Conservation (phyloP, 1,140 invertebrate genomes). For the Drosophila mauritiana region DNA sequence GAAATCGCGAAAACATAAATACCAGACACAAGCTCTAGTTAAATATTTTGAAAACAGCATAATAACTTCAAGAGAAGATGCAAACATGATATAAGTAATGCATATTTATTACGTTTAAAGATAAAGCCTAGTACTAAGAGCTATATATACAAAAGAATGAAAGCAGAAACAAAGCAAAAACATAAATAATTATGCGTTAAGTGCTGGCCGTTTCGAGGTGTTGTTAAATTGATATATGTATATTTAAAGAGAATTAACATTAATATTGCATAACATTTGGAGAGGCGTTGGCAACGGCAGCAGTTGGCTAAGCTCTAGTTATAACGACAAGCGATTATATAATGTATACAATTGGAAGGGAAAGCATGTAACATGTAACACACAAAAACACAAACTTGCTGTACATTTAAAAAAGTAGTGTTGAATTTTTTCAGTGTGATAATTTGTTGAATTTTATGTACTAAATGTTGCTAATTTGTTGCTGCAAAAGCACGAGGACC, state of each 20-base stretch:
- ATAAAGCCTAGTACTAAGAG: slow-evolving; percentile 56
- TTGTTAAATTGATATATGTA: slow-evolving; percentile 70
- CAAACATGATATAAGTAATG: slow-evolving; percentile 41
- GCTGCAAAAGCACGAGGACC: slow-evolving; percentile 37
- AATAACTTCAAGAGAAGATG: slow-evolving; percentile 38
- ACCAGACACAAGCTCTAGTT: slow-evolving; percentile 71
- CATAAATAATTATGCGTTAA: slow-evolving; percentile 41
- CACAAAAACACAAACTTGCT: slow-evolving; percentile 32
- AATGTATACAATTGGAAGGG: slow-evolving; percentile 71
- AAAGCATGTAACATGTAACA: slow-evolving; percentile 44
- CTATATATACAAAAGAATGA: slow-evolving; percentile 44
- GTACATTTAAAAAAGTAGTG: slow-evolving; percentile 75
- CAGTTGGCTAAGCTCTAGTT: slow-evolving; percentile 69
- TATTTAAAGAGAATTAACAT: slow-evolving; percentile 48
- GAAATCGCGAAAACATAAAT: slow-evolving; percentile 38
- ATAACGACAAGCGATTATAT: slow-evolving; percentile 55
- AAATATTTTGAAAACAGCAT: slow-evolving; percentile 69
- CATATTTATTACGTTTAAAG: slow-evolving; percentile 62
- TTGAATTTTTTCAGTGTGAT: slow-evolving; percentile 83
- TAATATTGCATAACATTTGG: slow-evolving; percentile 25
- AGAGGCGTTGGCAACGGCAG: slow-evolving; percentile 46
- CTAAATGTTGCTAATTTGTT: slow-evolving; percentile 74
- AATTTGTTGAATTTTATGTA: slow-evolving; percentile 81
- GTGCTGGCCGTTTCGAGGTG: slow-evolving; percentile 63
- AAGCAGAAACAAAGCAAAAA: slow-evolving; percentile 19